Percentiles rank a stretch among this genome's conserved stretches.
Evolutionary conservation across 92 coral and sea anemone genomes (phyloP).

Genomic region (Epizoanthus stellaris): DNA sequence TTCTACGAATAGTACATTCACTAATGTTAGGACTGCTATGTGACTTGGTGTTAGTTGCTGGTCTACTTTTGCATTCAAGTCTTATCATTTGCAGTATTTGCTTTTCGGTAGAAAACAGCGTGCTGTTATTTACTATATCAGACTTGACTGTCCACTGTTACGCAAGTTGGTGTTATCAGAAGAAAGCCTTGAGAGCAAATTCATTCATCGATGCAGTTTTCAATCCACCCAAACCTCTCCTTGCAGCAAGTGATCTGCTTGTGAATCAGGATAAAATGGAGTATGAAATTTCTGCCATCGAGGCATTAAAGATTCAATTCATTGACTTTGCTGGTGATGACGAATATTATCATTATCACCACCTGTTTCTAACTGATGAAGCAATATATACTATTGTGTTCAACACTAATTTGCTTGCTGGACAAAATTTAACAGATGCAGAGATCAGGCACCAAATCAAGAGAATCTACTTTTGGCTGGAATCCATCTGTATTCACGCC

Average conservation of each 20-base stretch:
- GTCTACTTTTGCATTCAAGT: background rate
- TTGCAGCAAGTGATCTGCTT: background rate
- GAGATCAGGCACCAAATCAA: too few relatives aligned
- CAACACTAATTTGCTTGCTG: too few relatives aligned
- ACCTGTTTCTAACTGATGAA: background rate
- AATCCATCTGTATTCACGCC: too few relatives aligned
- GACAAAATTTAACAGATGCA: too few relatives aligned
- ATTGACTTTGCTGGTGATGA: too few relatives aligned
- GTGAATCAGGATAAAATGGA: background rate
- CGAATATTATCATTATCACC: too few relatives aligned
- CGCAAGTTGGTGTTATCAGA: background rate
- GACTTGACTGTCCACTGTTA: background rate
- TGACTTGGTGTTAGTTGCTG: background rate
- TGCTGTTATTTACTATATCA: background rate
- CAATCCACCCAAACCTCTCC: too few relatives aligned
- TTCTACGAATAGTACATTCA: background rate
- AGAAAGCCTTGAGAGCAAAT: too few relatives aligned
- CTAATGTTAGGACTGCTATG: background rate
- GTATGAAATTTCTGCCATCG: background rate
- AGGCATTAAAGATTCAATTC: too few relatives aligned
- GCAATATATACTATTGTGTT: background rate
- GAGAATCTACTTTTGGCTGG: too few relatives aligned
- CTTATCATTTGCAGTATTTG: background rate
- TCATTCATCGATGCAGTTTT: too few relatives aligned
- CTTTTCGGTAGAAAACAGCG: background rate